A percentile compares a stretch with the other conserved stretches of the same genome.
These are phyloP conservation scores for Paedocypris micromegethes DNA, from an alignment of 2,797 vertebrate species.

Conservation along the genomic window DNA sequence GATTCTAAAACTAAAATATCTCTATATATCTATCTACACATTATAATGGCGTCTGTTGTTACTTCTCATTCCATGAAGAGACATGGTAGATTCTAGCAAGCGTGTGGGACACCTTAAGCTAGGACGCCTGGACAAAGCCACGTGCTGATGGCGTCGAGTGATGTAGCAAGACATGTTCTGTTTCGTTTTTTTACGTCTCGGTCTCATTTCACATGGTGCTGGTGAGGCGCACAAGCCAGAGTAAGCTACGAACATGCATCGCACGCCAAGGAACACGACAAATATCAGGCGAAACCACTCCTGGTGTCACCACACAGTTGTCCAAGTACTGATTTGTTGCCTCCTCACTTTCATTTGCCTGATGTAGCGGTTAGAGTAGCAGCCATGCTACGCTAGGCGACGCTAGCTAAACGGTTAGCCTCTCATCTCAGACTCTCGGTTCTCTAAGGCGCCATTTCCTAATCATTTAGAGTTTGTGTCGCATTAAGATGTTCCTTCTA, in stretches of 20 bases:
- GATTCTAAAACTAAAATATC: slow-evolving; percentile 62
- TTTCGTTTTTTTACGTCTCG: slow-evolving; percentile 46
- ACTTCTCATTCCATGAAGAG: slow-evolving; percentile 75
- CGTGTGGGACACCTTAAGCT: slow-evolving; percentile 24
- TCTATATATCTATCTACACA: slow-evolving; percentile 50
- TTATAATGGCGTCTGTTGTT: slow-evolving; percentile 74
- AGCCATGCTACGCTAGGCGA: slow-evolving; percentile 1
- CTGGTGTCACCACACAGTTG: slow-evolving; percentile 49
- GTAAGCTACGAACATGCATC: slow-evolving; percentile 71
- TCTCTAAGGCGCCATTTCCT: slow-evolving; percentile 41
- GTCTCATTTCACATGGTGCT: slow-evolving; percentile 64
- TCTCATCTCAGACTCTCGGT: slow-evolving; percentile 9
- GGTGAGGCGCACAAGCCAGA: slow-evolving; percentile 50
- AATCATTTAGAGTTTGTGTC: slow-evolving; percentile 46
- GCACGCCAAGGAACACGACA: slow-evolving; percentile 70
- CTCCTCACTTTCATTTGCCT: slow-evolving; percentile 23
- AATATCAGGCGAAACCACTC: slow-evolving; percentile 67
- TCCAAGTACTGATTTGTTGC: slow-evolving; percentile 33
- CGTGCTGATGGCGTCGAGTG: slow-evolving; percentile 58
- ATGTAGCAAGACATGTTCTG: slow-evolving; percentile 74
- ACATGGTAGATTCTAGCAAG: slow-evolving; percentile 53
- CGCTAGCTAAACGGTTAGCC: slow-evolving; percentile 50
- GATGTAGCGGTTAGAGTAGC: slow-evolving; percentile 61
- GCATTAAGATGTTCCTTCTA: slow-evolving; percentile 74
- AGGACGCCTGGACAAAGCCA: slow-evolving; percentile 61